These are phyloP conservation scores for Phoenicopterus ruber DNA, from an alignment of 2,113 vertebrate species.

Conservation along the genomic window DNA sequence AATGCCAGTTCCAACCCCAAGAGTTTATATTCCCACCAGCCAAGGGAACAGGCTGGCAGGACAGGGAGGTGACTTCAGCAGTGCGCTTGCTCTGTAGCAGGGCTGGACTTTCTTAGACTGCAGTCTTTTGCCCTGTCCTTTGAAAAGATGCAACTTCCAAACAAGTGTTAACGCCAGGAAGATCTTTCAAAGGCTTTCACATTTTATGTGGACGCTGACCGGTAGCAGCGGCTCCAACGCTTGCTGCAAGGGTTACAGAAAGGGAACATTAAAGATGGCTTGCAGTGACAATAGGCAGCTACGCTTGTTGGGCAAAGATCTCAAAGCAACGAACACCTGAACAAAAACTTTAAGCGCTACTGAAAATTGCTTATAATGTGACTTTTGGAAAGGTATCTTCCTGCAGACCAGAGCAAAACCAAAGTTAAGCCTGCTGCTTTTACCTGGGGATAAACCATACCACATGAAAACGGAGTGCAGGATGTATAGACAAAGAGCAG, in stretches of 20 bases:
- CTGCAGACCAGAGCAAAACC: not conserved
- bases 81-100: not conserved
- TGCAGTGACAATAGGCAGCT: not conserved
- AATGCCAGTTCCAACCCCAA: not conserved
- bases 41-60: not conserved
- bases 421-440: not conserved
- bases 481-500: not conserved
- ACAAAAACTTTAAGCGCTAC: not conserved
- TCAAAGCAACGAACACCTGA: not conserved
- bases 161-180: fast-evolving
- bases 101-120: not conserved
- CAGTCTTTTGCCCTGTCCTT: not conserved
- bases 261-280: not conserved
- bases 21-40: not conserved
- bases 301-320: not conserved
- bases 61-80: not conserved
- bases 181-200: not conserved
- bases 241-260: not conserved
- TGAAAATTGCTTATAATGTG: not conserved
- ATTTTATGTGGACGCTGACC: not conserved
- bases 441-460: not conserved
- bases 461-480: not conserved
- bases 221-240: fast-evolving
- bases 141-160: not conserved
- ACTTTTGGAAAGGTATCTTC: not conserved